Conservation (phyloP, 2,113 vertebrate species). For the Chamaea fasciata region DNA sequence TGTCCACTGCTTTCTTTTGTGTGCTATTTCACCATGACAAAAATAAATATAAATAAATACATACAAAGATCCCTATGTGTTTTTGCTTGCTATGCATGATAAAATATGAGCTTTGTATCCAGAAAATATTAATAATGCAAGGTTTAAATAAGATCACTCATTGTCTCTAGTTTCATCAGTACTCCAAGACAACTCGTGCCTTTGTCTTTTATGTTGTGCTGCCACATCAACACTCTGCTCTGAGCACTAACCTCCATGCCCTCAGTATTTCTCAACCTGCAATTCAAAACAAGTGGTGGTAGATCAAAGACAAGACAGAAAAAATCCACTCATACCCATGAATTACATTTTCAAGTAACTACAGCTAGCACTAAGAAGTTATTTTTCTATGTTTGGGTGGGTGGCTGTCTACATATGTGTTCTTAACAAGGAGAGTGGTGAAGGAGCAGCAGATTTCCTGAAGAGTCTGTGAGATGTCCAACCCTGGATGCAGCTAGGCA, state of each 20-base stretch:
- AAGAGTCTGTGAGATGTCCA: neutral
- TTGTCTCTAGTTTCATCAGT: neutral
- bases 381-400: neutral
- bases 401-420: neutral
- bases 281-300: neutral
- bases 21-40: neutral
- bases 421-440: neutral
- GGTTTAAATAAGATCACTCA: neutral
- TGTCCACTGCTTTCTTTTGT: neutral
- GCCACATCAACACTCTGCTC: neutral
- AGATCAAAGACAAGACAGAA: conserved; percentile 22
- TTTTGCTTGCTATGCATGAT: neutral
- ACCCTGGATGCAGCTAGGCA: neutral
- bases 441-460: neutral
- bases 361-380: neutral
- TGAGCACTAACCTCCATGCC: neutral
- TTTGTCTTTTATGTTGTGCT: neutral
- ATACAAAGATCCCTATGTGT: rapidly evolving
- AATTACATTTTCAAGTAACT: neutral
- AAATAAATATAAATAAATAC: neutral
- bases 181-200: neutral
- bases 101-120: neutral
- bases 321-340: neutral
- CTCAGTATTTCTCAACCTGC: conserved; percentile 11
- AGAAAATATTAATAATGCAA: neutral